Percentiles rank a stretch among this genome's conserved stretches.
Conservation (phyloP, 2,797 vertebrate species). For the Coregonus suidteri region DNA sequence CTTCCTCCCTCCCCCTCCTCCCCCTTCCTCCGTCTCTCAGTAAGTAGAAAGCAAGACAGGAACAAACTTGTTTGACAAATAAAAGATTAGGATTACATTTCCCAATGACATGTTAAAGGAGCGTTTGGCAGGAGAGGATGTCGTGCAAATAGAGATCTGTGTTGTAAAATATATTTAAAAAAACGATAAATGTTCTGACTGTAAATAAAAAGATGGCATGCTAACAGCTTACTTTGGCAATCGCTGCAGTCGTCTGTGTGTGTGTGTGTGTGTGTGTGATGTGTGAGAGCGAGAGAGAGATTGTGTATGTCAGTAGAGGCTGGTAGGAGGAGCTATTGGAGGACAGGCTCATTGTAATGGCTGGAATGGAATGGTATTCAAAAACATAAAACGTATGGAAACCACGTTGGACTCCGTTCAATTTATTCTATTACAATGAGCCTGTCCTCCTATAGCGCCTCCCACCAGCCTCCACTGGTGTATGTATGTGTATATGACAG, state of each 20-base stretch:
- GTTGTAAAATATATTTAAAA: background rate
- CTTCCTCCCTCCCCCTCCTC: background rate
- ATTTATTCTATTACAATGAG: no score
- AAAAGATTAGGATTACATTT: conserved; percentile 15
- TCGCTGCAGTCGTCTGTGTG: conserved; percentile 24
- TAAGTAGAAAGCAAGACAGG: conserved; percentile 1
- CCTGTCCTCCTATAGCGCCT: no score
- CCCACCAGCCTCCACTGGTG: no score
- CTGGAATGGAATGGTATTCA: no score
- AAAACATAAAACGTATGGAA: no score
- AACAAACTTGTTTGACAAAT: conserved; percentile 25
- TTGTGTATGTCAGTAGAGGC: no score
- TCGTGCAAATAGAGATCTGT: background rate
- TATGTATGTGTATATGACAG: no score
- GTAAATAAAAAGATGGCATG: background rate
- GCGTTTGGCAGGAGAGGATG: background rate
- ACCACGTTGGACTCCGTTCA: no score
- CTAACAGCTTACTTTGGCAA: background rate
- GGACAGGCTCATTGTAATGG: no score
- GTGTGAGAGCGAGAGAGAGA: no score
- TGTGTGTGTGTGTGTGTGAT: background rate
- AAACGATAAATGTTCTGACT: background rate
- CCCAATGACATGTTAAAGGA: conserved; percentile 1
- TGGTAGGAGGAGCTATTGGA: no score
- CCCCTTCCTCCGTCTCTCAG: background rate